phyloP scores from a whole-genome alignment of 2,113 vertebrate species.

The Sclerurus mexicanus region DNA sequence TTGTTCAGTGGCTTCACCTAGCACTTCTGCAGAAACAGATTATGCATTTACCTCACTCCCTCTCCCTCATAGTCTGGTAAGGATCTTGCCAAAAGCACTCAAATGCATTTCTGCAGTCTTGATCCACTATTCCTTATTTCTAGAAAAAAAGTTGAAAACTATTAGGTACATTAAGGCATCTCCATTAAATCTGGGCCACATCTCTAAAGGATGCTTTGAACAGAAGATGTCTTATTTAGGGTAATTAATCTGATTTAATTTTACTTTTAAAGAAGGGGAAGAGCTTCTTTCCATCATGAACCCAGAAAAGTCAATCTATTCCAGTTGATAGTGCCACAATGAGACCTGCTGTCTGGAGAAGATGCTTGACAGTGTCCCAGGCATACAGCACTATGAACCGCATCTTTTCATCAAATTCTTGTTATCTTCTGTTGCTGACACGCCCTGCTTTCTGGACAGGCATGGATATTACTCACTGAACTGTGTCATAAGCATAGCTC shows the following conservation, averaged over 20 bases:
- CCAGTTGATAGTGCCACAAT: no score
- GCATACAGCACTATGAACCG: background rate
- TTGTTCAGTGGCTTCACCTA: background rate
- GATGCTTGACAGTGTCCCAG: background rate
- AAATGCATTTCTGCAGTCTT: background rate
- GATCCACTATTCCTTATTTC: background rate
- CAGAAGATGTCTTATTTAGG: fast-evolving
- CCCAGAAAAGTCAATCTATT: background rate
- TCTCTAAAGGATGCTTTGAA: background rate
- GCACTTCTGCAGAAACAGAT: background rate
- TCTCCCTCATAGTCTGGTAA: background rate
- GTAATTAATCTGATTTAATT: background rate
- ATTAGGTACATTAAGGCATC: background rate
- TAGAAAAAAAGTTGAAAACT: background rate
- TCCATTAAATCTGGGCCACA: background rate
- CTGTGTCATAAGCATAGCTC: background rate
- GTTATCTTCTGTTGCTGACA: background rate
- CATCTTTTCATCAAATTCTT: background rate
- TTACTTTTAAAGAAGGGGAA: background rate
- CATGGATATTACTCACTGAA: background rate
- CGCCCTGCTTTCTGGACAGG: background rate
- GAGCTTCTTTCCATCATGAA: background rate
- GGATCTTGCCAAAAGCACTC: background rate
- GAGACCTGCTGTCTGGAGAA: background rate
- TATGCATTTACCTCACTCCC: background rate